These are phyloP conservation scores for Drosophila barbarae DNA, from an alignment of 2,888 invertebrate genomes.

Conservation along the genomic window DNA sequence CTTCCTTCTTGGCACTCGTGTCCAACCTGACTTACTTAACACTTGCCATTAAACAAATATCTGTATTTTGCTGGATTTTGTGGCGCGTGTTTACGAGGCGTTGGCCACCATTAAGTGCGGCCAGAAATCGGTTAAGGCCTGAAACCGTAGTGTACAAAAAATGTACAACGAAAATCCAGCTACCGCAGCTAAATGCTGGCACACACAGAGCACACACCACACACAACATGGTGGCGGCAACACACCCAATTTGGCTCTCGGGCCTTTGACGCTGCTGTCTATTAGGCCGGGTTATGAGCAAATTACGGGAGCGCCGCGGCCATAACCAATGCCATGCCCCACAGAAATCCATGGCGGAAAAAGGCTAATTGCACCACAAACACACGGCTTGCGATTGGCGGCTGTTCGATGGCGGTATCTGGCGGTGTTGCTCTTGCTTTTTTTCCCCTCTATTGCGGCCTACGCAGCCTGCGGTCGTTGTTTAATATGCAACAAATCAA, in stretches of 20 bases:
- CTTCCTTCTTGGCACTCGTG: conserved; percentile 6
- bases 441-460: conserved; percentile 34
- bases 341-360: conserved; percentile 42
- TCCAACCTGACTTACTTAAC: conserved; percentile 16
- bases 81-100: conserved; percentile 42
- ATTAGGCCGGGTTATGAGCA: conserved; percentile 69
- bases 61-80: conserved; percentile 3
- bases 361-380: conserved; percentile 60
- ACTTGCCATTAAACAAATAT: conserved; percentile 20
- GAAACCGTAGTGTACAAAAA: neutral
- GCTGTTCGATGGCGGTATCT: conserved; percentile 8
- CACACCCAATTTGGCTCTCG: conserved; percentile 38
- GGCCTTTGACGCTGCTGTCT: conserved; percentile 50
- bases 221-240: conserved; percentile 19
- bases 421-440: conserved; percentile 9
- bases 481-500: conserved; percentile 72
- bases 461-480: conserved; percentile 61
- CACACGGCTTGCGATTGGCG: conserved; percentile 24
- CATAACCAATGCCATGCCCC: conserved; percentile 48
- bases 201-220: conserved; percentile 13
- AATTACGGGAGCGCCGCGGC: conserved; percentile 68
- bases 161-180: conserved; percentile 10
- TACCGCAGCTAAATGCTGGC: conserved; percentile 19
- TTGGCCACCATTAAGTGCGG: conserved; percentile 37
- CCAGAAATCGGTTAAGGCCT: conserved; percentile 31